phyloP scores from a whole-genome alignment of 1,140 invertebrate genomes.

The Agrypnia vestita region DNA sequence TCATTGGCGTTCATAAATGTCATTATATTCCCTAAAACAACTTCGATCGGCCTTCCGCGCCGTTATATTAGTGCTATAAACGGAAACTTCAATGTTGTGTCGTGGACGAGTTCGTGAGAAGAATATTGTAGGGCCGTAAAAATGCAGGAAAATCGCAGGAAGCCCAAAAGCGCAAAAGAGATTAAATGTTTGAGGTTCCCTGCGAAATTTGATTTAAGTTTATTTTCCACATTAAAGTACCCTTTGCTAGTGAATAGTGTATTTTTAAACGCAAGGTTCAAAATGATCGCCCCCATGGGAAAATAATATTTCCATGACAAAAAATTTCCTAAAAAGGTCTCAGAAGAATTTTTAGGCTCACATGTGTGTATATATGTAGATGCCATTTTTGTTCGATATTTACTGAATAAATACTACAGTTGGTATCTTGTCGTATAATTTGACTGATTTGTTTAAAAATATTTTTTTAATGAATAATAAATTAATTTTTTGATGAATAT shows the following conservation, averaged over 20 bases:
- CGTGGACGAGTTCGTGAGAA: slow-evolving; percentile 47
- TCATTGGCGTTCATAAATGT: slow-evolving; percentile 58
- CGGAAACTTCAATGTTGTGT: slow-evolving; percentile 49
- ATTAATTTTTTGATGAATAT: too few relatives aligned
- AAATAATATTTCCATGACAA: too few relatives aligned
- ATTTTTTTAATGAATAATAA: too few relatives aligned
- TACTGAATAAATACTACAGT: too few relatives aligned
- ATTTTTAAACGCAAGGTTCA: too few relatives aligned
- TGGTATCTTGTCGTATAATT: too few relatives aligned
- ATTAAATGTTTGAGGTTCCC: slow-evolving; percentile 8
- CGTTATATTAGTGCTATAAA: slow-evolving; percentile 55
- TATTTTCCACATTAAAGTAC: neutral
- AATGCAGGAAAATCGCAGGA: slow-evolving; percentile 29
- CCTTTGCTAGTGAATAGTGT: neutral
- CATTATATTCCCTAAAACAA: slow-evolving; percentile 57
- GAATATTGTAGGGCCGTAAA: slow-evolving; percentile 47
- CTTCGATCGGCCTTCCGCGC: slow-evolving; percentile 21
- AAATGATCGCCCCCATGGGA: too few relatives aligned
- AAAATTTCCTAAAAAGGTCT: too few relatives aligned
- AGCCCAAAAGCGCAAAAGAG: slow-evolving; percentile 19
- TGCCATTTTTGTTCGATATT: too few relatives aligned
- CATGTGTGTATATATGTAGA: too few relatives aligned
- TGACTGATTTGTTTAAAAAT: too few relatives aligned
- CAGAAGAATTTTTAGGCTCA: too few relatives aligned
- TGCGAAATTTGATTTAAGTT: slow-evolving; percentile 26